Evolutionary conservation across 2,797 vertebrate genomes (phyloP), one percentile per base, ranked within the genome.

Genomic region (Orestias chungarensis): DNA sequence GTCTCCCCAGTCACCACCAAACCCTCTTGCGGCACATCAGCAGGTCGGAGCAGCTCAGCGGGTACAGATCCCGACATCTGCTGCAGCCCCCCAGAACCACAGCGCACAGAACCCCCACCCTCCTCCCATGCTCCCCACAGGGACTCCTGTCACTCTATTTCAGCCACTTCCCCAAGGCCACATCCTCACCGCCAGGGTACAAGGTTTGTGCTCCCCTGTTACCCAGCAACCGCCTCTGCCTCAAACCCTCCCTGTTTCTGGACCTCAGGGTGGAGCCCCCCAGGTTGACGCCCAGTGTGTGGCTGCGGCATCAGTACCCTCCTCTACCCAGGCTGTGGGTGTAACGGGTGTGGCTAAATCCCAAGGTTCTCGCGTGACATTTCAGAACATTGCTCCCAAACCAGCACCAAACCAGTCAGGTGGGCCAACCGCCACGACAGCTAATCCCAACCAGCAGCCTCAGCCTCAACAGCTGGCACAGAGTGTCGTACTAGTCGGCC

Each of bases 321-420:
- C 96, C 85, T 94, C 96, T 59, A 93, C 96, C 86, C 97, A 97
- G 81, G 85, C 96, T 50, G 93, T 97, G 80, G 96, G 95, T 66
- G 94, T 97, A 5, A 93, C 95, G 42, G 95, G 95, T 52, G 93
- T 96, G 59, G 94, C 96, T 42, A 96, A 92, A 82, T 92, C 96
- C 74, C 96, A 96, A 14, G 94, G 95, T 4, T 95, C 96, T 40
- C 95, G 97, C 18, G 96, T 97, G 62, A 94, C 95, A 43, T 99
- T 99, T 94, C 98, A 99, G 88, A 99, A 97, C 66, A 99, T 99
- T 62, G 98, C 97, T 65, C 98, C 98, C 69, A 99, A 99, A 90
- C 98, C 98, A 78, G 93, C 96, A 47, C 95, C 95, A 0, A 95
- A 94, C 84, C 97, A 96, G 87, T 88, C 94, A 83, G 20, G 92